Conservation (phyloP, 2,113 vertebrate species). For the Pygoscelis antarcticus region DNA sequence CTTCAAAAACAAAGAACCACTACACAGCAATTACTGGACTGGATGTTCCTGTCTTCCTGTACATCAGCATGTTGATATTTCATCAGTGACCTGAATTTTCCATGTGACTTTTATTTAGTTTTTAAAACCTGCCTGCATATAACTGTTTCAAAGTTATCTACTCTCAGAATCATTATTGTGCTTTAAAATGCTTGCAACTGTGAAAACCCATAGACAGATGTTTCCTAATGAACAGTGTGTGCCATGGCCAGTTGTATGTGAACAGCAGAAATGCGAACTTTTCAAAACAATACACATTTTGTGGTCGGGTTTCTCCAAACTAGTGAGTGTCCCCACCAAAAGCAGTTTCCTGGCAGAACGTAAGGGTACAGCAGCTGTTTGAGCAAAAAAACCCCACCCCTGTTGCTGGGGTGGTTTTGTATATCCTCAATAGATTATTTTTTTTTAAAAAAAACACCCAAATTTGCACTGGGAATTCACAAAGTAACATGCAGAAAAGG, state of each 20-base stretch:
- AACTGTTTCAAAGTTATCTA: slow-evolving; percentile 13
- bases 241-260: not conserved
- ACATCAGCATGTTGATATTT: not conserved
- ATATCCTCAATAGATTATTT: not conserved
- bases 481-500: not conserved
- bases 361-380: not conserved
- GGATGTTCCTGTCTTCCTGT: slow-evolving; percentile 44
- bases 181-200: slow-evolving; percentile 43
- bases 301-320: not conserved
- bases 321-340: slow-evolving; percentile 4
- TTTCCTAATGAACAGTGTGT: slow-evolving; percentile 59
- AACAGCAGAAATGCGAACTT: slow-evolving; percentile 32
- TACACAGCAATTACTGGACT: not conserved
- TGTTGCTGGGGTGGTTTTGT: not conserved
- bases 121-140: not conserved
- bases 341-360: slow-evolving; percentile 38
- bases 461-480: not conserved
- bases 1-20: not conserved
- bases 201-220: slow-evolving; percentile 55
- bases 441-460: not conserved
- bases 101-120: not conserved
- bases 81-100: not conserved
- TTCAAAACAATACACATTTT: slow-evolving; percentile 50
- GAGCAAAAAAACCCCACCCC: not conserved
- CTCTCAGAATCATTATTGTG: slow-evolving; percentile 1